These are phyloP conservation scores for Tretioscincus oriximinensis DNA, from an alignment of 2,113 vertebrate genomes.

Conservation along the genomic window DNA sequence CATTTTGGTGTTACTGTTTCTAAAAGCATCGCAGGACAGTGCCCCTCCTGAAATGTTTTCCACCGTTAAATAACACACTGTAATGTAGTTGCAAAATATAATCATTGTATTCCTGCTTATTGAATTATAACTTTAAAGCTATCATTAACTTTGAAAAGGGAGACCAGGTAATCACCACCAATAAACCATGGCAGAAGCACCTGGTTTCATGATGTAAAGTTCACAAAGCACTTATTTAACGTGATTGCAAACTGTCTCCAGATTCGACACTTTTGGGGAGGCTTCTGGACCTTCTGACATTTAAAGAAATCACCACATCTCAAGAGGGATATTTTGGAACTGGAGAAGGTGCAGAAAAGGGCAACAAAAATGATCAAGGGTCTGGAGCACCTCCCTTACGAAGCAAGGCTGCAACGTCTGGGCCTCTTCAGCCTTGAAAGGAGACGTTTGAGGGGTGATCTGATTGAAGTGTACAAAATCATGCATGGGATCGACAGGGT, in stretches of 20 bases:
- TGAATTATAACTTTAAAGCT: slow-evolving; percentile 5
- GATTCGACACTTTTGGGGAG: neutral
- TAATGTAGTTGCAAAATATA: slow-evolving; percentile 21
- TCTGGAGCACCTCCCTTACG: too few species aligned
- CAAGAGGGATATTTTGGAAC: too few species aligned
- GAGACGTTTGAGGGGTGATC: too few species aligned
- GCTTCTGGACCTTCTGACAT: neutral
- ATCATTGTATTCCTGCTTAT: slow-evolving; percentile 21
- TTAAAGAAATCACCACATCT: neutral
- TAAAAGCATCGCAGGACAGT: neutral
- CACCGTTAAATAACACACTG: slow-evolving; percentile 11
- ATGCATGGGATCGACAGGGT: too few species aligned
- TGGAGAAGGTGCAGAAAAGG: too few species aligned
- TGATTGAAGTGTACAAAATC: too few species aligned
- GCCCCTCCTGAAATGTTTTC: slow-evolving; percentile 8
- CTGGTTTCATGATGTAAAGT: slow-evolving; percentile 29
- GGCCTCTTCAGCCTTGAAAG: too few species aligned
- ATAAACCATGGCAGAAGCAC: slow-evolving; percentile 21
- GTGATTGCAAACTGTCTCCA: slow-evolving; percentile 10
- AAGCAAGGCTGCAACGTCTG: too few species aligned
- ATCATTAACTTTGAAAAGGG: neutral
- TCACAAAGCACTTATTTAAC: slow-evolving; percentile 11
- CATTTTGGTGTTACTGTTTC: neutral
- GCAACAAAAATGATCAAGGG: too few species aligned
- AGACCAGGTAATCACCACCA: slow-evolving; percentile 9